Conservation (phyloP, 1,140 invertebrate species). For the Amphibalanus amphitrite region DNA sequence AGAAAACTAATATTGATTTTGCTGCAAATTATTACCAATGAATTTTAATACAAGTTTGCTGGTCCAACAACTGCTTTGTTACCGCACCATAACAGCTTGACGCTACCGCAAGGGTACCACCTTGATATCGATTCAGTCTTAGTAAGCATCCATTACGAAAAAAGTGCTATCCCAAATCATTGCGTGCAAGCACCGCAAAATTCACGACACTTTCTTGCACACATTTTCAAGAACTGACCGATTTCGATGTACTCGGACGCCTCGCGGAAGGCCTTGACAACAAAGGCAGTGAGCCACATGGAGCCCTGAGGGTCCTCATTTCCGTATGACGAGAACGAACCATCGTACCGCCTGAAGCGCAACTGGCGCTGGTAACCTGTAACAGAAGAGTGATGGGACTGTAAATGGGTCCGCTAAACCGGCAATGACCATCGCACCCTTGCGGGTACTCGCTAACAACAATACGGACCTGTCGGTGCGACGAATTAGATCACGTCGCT, state of each 20-base stretch:
- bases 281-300: constrained; percentile 69
- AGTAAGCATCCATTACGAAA: too few relatives aligned
- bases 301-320: constrained; percentile 38
- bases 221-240: constrained; percentile 32
- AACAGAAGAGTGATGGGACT: not conserved
- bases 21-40: too few relatives aligned
- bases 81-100: too few relatives aligned
- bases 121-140: too few relatives aligned
- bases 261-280: constrained; percentile 49
- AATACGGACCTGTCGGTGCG: not conserved
- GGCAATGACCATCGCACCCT: not conserved
- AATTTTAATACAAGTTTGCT: too few relatives aligned
- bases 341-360: constrained; percentile 49
- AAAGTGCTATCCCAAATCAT: too few relatives aligned
- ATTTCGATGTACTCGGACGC: constrained; percentile 44
- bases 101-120: too few relatives aligned
- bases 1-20: too few relatives aligned
- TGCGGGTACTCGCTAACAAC: not conserved
- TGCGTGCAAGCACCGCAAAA: too few relatives aligned
- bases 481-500: not conserved
- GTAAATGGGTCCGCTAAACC: not conserved
- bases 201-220: too few relatives aligned
- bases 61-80: too few relatives aligned
- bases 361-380: constrained; percentile 57
- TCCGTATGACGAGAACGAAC: constrained; percentile 67